Evolutionary conservation across 2,797 vertebrate species (phyloP).

Genomic region (Epinephelus awoara): DNA sequence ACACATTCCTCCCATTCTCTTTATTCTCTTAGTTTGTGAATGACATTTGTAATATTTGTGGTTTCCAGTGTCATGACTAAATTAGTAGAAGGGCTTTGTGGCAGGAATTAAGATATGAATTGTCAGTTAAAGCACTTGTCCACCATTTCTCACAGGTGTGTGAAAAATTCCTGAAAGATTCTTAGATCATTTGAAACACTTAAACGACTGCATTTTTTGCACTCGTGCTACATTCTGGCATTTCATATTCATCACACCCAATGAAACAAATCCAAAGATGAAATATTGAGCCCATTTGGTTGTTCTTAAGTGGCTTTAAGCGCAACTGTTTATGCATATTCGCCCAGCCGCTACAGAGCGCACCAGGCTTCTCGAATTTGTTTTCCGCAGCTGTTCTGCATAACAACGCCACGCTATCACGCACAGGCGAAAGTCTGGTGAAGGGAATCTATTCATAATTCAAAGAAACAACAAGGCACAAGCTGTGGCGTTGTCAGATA

Average conservation of each 20-base stretch:
- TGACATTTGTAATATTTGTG: constrained; percentile 28
- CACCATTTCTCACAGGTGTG: constrained; percentile 31
- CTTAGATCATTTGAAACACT: constrained; percentile 60
- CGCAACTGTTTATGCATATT: constrained; percentile 81
- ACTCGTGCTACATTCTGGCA: constrained; percentile 34
- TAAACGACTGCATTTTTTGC: constrained; percentile 45
- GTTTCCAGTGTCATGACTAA: constrained; percentile 1
- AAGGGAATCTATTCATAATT: constrained; percentile 84
- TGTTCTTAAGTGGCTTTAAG: constrained; percentile 81
- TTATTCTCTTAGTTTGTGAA: constrained; percentile 18
- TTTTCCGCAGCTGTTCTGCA: constrained; percentile 79
- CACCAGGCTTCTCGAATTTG: constrained; percentile 66
- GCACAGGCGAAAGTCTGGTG: constrained; percentile 66
- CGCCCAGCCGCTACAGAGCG: constrained; percentile 67
- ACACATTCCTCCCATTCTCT: constrained; percentile 3
- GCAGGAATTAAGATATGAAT: constrained; percentile 55
- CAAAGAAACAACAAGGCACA: constrained; percentile 77
- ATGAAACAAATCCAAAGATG: constrained; percentile 74
- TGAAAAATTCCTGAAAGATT: constrained; percentile 59
- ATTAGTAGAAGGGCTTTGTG: constrained; percentile 13
- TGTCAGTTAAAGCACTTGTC: constrained; percentile 42
- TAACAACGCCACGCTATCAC: constrained; percentile 68
- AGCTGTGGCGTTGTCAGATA: constrained; percentile 79
- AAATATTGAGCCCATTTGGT: constrained; percentile 78
- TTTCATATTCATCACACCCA: constrained; percentile 73